Evolutionary conservation across 2,888 invertebrate species (phyloP).

Genomic region (Cerceris rybyensis): DNA sequence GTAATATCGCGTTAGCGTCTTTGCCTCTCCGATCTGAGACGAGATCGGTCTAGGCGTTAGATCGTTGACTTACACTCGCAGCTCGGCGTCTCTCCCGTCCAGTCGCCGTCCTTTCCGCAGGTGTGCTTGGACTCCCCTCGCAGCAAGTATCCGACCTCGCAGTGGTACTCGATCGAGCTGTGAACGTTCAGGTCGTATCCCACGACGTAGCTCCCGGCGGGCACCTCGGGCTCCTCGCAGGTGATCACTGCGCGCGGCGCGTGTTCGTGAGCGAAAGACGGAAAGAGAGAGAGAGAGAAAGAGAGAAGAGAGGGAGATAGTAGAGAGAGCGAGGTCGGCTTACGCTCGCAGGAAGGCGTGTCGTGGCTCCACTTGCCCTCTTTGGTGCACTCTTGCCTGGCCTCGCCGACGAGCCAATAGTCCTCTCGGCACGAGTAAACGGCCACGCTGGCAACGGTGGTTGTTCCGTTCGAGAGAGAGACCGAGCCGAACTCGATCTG

Average conservation of each 20-base stretch:
- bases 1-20: too few relatives aligned
- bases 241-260: constrained; percentile 87
- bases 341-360: constrained; percentile 92
- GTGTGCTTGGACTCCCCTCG: constrained; percentile 88
- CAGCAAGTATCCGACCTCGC: constrained; percentile 92
- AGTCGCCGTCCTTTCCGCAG: constrained; percentile 90
- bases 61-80: constrained; percentile 89
- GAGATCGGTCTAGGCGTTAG: background rate
- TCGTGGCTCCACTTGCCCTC: constrained; percentile 95
- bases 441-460: constrained; percentile 90
- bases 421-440: constrained; percentile 92
- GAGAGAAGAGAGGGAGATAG: too few relatives aligned
- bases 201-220: constrained; percentile 92
- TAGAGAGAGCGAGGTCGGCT: background rate
- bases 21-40: too few relatives aligned
- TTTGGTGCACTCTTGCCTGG: constrained; percentile 88
- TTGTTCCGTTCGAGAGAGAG: constrained; percentile 89
- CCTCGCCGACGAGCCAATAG: constrained; percentile 90
- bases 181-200: constrained; percentile 95
- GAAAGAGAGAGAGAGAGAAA: too few relatives aligned
- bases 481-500: constrained; percentile 90
- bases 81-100: constrained; percentile 91
- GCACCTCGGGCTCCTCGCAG: constrained; percentile 93
- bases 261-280: too few relatives aligned
- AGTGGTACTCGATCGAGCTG: constrained; percentile 93